A percentile compares a stretch with the other conserved stretches of the same genome.
Conservation (phyloP, 2,797 vertebrate species). For the Lithobates pipiens region DNA sequence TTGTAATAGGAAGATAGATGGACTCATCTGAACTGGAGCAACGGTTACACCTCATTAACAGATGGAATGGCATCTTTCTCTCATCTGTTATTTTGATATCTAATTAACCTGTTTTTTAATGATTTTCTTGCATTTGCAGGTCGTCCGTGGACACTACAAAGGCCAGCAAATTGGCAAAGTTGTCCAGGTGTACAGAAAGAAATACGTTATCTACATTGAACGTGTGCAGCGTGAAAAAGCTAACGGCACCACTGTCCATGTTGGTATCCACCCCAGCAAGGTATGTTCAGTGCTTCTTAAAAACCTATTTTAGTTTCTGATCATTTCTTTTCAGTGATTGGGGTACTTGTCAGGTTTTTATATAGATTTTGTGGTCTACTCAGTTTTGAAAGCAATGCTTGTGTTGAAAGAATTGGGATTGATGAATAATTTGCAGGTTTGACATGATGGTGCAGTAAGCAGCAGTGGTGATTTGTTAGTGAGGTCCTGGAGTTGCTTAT, state of each 20-base stretch:
- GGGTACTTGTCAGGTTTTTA: too few species aligned
- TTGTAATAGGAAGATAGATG: constrained; percentile 19
- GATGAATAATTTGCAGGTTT: too few species aligned
- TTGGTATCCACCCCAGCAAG: constrained; percentile 97
- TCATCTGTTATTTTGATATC: too few species aligned
- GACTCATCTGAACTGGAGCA: constrained; percentile 31
- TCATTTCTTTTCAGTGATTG: too few species aligned
- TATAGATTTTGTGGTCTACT: too few species aligned
- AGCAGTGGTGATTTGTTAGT: too few species aligned
- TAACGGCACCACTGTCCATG: constrained; percentile 92
- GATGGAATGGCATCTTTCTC: neutral
- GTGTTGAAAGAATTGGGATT: too few species aligned
- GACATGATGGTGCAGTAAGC: too few species aligned
- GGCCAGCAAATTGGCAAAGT: constrained; percentile 96
- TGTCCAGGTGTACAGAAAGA: constrained; percentile 95
- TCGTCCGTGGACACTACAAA: constrained; percentile 94
- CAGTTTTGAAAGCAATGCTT: too few species aligned
- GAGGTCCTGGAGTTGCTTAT: too few species aligned
- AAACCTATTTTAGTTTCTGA: too few species aligned
- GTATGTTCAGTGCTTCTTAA: constrained; percentile 65
- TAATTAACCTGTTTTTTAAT: too few species aligned
- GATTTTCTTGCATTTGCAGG: constrained; percentile 71
- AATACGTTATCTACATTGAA: constrained; percentile 94
- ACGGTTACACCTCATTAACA: constrained; percentile 37
- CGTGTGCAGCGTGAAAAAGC: constrained; percentile 95